Evolutionary conservation across 2,113 vertebrate species (phyloP).

Genomic region (Nannospalax galili): DNA sequence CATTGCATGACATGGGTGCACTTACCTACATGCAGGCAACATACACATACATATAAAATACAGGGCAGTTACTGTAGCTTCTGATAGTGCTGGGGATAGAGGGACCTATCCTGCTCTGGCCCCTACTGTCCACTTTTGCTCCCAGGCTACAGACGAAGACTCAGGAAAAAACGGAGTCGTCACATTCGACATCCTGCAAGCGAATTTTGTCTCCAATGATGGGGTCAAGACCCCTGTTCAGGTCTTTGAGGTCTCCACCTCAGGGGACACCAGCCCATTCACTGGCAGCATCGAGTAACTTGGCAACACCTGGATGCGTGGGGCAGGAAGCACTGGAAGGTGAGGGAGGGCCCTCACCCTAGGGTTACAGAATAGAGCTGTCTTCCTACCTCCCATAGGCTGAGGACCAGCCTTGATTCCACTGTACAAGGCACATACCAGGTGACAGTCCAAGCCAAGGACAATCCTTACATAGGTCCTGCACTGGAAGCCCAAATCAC

Average conservation of each 20-base stretch:
- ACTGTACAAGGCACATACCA: constrained; percentile 91
- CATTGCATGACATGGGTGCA: too few species aligned
- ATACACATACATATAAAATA: too few species aligned
- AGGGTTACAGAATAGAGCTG: neutral
- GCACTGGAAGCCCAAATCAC: constrained; percentile 70
- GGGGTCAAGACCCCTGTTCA: neutral
- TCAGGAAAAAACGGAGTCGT: constrained; percentile 83
- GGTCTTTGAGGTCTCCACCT: constrained; percentile 85
- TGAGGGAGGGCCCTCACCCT: neutral
- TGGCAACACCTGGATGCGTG: neutral
- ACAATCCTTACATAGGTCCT: constrained; percentile 58
- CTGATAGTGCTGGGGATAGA: neutral
- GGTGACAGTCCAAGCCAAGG: constrained; percentile 88
- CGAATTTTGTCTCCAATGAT: constrained; percentile 81
- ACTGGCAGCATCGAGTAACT: constrained; percentile 85
- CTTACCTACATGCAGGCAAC: too few species aligned
- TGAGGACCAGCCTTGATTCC: constrained; percentile 85
- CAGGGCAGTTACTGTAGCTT: neutral
- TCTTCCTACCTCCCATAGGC: constrained; percentile 80
- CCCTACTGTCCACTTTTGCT: neutral
- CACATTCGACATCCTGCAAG: constrained; percentile 84
- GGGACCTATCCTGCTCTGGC: neutral
- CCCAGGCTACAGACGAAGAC: constrained; percentile 92
- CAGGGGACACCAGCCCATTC: constrained; percentile 61
- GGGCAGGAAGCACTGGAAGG: neutral